Evolutionary conservation across 2,888 invertebrate species (phyloP), one percentile per base, ranked within the genome.

Genomic region (Mythimna pallens): DNA sequence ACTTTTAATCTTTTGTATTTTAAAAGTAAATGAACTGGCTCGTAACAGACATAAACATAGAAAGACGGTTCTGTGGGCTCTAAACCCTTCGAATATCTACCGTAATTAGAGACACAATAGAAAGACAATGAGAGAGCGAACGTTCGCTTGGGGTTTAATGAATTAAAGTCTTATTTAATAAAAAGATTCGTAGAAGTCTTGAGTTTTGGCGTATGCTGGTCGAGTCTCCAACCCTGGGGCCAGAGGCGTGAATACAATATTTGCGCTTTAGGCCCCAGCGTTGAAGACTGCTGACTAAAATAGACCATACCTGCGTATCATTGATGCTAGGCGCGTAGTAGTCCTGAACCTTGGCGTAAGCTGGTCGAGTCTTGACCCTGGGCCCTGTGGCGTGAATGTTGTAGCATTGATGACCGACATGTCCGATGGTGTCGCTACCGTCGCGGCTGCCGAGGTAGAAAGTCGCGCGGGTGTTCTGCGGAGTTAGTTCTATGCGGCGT

Each of bases 271-370:
- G 34, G 6, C 34, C 7, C 34, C 7, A 34, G 34, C 7, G 17
- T 17, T 47, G 47, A 12, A 47, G 47, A 14, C 14, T 47, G 47
- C 1, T 17, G 17, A 20, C 50, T 6, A 50, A 20, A 2, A 6
- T 50, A 52, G 9, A 30, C 14, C 10, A 34, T 58, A 58, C 34
- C 58, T 96, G 96, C 0, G 96, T 95, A 66, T 97, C 93, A 34
- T 94, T 95, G 36, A 96, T 89, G 68, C 95, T 95, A 0, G 97
- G 97, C 62, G 96, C 96, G 86, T 98, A 98, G 85, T 98, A 98
- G 91, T 98, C 97, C 65, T 97, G 95, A 0, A 98, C 89, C 73
- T 96, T 96, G 3, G 96, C 96, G 76, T 96, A 94, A 0, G 97
- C 97, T 0, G 97, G 96, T 34, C 95, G 86, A 2, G 95, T 95